Base-by-base conservation (phyloP, 2,888 invertebrate species). In the Drosophila paracracens region DNA sequence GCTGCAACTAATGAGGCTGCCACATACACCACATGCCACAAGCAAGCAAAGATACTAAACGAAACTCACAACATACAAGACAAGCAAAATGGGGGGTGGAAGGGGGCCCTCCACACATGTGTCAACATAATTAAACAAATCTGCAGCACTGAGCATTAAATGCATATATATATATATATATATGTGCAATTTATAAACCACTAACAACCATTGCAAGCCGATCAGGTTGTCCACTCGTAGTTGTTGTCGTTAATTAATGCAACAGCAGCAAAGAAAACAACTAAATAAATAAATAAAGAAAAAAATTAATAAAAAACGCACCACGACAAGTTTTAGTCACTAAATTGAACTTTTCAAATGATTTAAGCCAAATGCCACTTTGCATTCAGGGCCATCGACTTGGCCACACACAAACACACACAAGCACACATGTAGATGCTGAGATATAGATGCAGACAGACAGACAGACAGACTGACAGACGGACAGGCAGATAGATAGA, bases 101-200 rank as follows among this genome's bases (percentile, higher is more conserved):
- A 18, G 27, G 27, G 52, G 50, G 27, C 61, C 76, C 79, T 33
- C 33, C 33, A 33, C 33, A 79, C 82, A 88, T 84, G 82, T 84
- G 85, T 82, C 79, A 64, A 64, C 82, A 82, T 84, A 88, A 82
- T 82, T 88, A 88, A 88, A 79, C 88, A 82, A 88, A 82, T 76
- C 79, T 76, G 65, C 76, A 76, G 74, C 77, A 75, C 66, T 63
- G 69, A 58, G 50, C 70, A 59, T 7, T 8, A 63, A 43, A 58
- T 52, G 38, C 43, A 18, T 13, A 38, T 27, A 60, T 27, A n/a
- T 43, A 31, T 36, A 48, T 54, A 53, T 51, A 52, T 35, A 33
- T 60, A 21, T 35, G 40, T 57, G 21, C 21, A 21, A 21, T 46
- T 46, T 43, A 67, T 51, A 56, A 63, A 46, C 46, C 70, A 63